Evolutionary conservation across 2,888 invertebrate species (phyloP).

Genomic region (Amphipoea oculea): DNA sequence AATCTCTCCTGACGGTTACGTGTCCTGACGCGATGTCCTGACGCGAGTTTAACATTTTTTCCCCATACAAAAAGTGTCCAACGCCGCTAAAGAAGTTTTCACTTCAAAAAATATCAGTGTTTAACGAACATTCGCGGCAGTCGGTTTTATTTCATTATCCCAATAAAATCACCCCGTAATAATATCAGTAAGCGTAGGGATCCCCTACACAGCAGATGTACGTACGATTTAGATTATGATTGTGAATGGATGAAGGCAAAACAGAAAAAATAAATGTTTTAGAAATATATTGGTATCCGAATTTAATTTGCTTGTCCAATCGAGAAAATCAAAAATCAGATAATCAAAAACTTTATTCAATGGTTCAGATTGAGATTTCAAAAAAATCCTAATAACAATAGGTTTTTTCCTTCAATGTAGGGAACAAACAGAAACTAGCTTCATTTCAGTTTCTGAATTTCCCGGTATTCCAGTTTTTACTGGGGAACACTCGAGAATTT

Average conservation of each 20-base stretch:
- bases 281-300: no score
- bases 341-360: slow-evolving; percentile 14
- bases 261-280: neutral
- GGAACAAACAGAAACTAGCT: slow-evolving; percentile 10
- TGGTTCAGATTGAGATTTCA: neutral
- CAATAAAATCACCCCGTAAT: neutral
- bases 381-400: slow-evolving; percentile 39
- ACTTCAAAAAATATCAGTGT: no score
- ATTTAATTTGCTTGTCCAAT: neutral
- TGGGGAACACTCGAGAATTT: slow-evolving; percentile 27
- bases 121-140: neutral
- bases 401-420: neutral
- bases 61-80: no score
- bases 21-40: no score
- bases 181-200: neutral
- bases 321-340: neutral
- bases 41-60: no score
- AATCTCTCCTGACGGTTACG: no score
- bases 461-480: slow-evolving; percentile 29
- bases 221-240: neutral
- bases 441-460: slow-evolving; percentile 32
- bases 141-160: neutral
- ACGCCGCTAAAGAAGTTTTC: no score
- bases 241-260: neutral
- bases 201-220: neutral